A percentile compares a stretch with the other conserved stretches of the same genome.
Evolutionary conservation across 2,888 invertebrate species (phyloP).

Genomic region (Oscheius sp.): DNA sequence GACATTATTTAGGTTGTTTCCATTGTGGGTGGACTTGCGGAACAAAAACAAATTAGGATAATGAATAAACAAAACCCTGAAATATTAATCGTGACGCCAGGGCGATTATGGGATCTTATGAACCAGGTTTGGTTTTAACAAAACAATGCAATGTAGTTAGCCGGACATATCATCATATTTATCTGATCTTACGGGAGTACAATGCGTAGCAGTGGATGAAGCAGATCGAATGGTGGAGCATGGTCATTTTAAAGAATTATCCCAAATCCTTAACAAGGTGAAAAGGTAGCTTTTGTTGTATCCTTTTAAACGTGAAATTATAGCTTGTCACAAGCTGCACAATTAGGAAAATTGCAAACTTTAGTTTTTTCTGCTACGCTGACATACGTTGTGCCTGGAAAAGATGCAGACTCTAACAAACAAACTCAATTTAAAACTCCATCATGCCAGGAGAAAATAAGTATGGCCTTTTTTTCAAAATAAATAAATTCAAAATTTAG

Average conservation of each 20-base stretch:
- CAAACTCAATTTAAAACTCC: slow-evolving; percentile 46
- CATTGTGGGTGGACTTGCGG: slow-evolving; percentile 92
- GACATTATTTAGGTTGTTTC: slow-evolving; percentile 79
- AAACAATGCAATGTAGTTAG: slow-evolving; percentile 37
- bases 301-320: background rate
- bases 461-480: too few relatives aligned
- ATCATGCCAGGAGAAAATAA: slow-evolving; percentile 75
- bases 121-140: slow-evolving; percentile 70
- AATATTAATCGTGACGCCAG: slow-evolving; percentile 95
- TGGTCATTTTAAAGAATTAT: slow-evolving; percentile 93
- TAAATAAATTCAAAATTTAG: too few relatives aligned
- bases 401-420: slow-evolving; percentile 60
- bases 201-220: slow-evolving; percentile 92
- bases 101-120: slow-evolving; percentile 93
- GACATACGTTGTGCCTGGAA: slow-evolving; percentile 82
- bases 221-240: slow-evolving; percentile 97
- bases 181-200: slow-evolving; percentile 72
- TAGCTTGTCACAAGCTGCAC: slow-evolving; percentile 14
- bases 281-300: slow-evolving; percentile 6
- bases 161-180: slow-evolving; percentile 61
- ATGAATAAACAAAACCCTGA: slow-evolving; percentile 83
- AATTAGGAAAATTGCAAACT: slow-evolving; percentile 81
- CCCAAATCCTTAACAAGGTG: slow-evolving; percentile 80
- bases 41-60: slow-evolving; percentile 91
- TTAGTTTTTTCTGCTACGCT: slow-evolving; percentile 98